phyloP scores from a whole-genome alignment of 2,888 invertebrate genomes.

The Epinotia nisella region DNA sequence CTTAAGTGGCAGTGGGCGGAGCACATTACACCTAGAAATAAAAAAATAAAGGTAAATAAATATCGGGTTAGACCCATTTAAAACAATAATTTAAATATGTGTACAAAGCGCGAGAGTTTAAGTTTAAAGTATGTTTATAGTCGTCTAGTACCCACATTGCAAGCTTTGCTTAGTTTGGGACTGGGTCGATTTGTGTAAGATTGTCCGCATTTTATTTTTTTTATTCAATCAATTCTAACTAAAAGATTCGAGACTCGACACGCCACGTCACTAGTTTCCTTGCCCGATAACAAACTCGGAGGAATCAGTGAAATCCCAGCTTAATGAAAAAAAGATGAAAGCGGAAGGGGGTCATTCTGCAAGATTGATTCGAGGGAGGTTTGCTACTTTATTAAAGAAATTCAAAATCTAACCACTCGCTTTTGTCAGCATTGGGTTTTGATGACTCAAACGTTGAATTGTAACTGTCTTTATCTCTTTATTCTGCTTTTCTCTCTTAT shows the following conservation, averaged over 20 bases:
- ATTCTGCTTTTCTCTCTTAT: background rate
- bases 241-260: conserved; percentile 11
- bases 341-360: conserved; percentile 44
- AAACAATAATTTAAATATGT: too few species aligned
- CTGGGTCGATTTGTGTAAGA: too few species aligned
- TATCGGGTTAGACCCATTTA: too few species aligned
- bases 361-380: conserved; percentile 40
- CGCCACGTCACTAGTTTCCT: conserved; percentile 25
- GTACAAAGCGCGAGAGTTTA: too few species aligned
- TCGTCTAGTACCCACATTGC: too few species aligned
- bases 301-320: conserved; percentile 39
- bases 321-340: conserved; percentile 46
- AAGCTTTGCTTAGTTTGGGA: too few species aligned
- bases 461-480: background rate
- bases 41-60: too few species aligned
- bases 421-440: conserved; percentile 8
- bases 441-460: conserved; percentile 5
- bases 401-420: conserved; percentile 29
- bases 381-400: conserved; percentile 42
- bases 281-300: conserved; percentile 35
- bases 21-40: too few species aligned
- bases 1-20: too few species aligned
- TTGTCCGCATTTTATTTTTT: too few species aligned
- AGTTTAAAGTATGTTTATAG: too few species aligned
- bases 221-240: background rate